phyloP scores from a whole-genome alignment of 2,113 vertebrate genomes.

The Salvelinus sp. region DNA sequence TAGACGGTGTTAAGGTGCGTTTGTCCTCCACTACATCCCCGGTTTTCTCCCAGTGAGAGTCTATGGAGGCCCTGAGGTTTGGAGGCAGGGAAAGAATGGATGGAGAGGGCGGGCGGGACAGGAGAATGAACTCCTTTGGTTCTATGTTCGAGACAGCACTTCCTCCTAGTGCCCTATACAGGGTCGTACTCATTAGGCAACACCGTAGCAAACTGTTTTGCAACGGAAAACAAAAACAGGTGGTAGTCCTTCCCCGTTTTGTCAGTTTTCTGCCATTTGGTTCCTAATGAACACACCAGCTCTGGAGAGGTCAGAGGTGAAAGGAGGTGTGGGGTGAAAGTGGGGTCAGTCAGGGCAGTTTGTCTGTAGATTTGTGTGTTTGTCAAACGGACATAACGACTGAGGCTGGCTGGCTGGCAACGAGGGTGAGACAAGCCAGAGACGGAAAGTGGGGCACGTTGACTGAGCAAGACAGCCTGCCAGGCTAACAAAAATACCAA shows the following conservation, averaged over 20 bases:
- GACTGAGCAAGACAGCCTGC: background rate
- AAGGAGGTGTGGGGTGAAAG: too few species aligned
- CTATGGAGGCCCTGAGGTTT: slow-evolving; percentile 74
- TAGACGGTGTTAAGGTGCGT: too few species aligned
- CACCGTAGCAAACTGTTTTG: too few species aligned
- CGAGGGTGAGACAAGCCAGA: background rate
- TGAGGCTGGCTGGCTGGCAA: slow-evolving; percentile 18
- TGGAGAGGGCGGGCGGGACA: background rate
- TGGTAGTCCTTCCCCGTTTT: too few species aligned
- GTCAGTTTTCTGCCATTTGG: too few species aligned
- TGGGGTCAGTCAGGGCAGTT: slow-evolving; percentile 12
- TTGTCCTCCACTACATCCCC: too few species aligned
- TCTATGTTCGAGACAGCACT: too few species aligned
- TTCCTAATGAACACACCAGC: too few species aligned
- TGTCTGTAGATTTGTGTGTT: slow-evolving; percentile 41
- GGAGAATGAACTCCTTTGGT: background rate
- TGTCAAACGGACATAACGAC: slow-evolving; percentile 33
- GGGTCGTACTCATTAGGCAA: too few species aligned
- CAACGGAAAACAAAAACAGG: too few species aligned
- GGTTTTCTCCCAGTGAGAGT: slow-evolving; percentile 51
- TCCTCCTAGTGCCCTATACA: too few species aligned
- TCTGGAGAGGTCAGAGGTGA: too few species aligned
- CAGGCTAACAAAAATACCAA: slow-evolving; percentile 13
- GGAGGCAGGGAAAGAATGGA: slow-evolving; percentile 62
- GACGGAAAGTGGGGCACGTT: background rate